A percentile compares a stretch with the other conserved stretches of the same genome.
These are phyloP conservation scores for Danio jaintianensis DNA, from an alignment of 2,797 vertebrate genomes.

Conservation along the genomic window DNA sequence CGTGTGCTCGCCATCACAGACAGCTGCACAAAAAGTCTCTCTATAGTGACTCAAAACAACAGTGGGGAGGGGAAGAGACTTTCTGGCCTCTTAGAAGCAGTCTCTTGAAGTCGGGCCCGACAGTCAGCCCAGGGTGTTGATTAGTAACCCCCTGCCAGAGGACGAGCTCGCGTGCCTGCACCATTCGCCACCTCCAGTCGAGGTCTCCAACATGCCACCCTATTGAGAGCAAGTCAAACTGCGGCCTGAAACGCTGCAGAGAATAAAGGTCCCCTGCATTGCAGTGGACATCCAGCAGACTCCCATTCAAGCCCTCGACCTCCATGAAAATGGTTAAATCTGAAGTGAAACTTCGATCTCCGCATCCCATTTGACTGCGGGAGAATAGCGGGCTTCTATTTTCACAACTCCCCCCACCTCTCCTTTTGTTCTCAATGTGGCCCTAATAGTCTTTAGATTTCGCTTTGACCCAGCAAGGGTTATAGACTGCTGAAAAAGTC, in stretches of 20 bases:
- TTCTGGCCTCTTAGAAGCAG: conserved; percentile 76
- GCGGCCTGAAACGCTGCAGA: conserved; percentile 79
- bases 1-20: conserved; percentile 13
- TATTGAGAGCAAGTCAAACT: conserved; percentile 86
- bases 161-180: conserved; percentile 82
- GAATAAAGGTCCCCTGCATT: conserved; percentile 81
- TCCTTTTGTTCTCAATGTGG: conserved; percentile 79
- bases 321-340: conserved; percentile 88
- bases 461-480: conserved; percentile 80
- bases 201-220: conserved; percentile 77
- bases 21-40: conserved; percentile 35
- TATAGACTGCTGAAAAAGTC: conserved; percentile 79
- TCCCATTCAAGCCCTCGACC: conserved; percentile 76
- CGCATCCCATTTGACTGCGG: conserved; percentile 79
- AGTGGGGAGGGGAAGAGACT: conserved; percentile 64
- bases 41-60: conserved; percentile 26
- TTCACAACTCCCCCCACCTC: conserved; percentile 86
- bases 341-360: conserved; percentile 89
- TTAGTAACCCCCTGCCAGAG: conserved; percentile 83
- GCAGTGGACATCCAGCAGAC: conserved; percentile 76
- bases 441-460: conserved; percentile 83
- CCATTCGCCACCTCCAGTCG: conserved; percentile 84
- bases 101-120: conserved; percentile 75
- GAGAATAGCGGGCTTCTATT: conserved; percentile 85
- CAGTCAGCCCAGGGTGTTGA: conserved; percentile 80